Percentiles rank a stretch among this genome's conserved stretches.
phyloP scores from a whole-genome alignment of 2,888 invertebrate species.

The Cremastinae sp. region DNA sequence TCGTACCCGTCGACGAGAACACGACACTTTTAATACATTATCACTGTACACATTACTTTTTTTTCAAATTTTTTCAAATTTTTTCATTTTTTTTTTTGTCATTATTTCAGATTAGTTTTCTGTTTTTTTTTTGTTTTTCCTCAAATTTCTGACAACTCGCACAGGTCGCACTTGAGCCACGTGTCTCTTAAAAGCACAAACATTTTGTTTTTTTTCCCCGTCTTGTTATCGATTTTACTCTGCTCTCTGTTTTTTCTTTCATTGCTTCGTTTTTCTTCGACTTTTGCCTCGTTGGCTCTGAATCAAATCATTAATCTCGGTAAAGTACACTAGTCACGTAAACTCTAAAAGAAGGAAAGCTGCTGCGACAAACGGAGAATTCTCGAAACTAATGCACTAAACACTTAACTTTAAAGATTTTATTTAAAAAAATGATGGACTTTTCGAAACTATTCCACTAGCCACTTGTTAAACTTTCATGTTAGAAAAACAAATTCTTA shows the following conservation, averaged over 20 bases:
- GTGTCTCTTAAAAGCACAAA: conserved; percentile 4
- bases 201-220: conserved; percentile 40
- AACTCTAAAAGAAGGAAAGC: conserved; percentile 19
- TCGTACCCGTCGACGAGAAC: conserved; percentile 72
- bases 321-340: conserved; percentile 46
- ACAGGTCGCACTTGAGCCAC: conserved; percentile 60
- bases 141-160: conserved; percentile 40
- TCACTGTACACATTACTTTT: conserved; percentile 80
- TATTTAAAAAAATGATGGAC: background rate
- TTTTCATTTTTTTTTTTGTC: conserved; percentile 29
- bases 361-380: background rate
- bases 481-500: conserved; percentile 29
- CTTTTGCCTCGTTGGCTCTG: too few species aligned
- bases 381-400: conserved; percentile 51
- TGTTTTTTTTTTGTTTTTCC: conserved; percentile 45
- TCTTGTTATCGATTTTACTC: conserved; percentile 24
- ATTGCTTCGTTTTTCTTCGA: conserved; percentile 1
- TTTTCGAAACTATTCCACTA: conserved; percentile 51
- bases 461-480: conserved; percentile 50
- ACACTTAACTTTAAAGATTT: conserved; percentile 52
- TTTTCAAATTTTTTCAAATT: conserved; percentile 65
- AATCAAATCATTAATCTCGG: too few species aligned
- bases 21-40: conserved; percentile 77
- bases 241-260: conserved; percentile 21
- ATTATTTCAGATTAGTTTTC: conserved; percentile 39